Evolutionary conservation across 2,797 vertebrate genomes (phyloP).

Genomic region (Glossophaga mutica): DNA sequence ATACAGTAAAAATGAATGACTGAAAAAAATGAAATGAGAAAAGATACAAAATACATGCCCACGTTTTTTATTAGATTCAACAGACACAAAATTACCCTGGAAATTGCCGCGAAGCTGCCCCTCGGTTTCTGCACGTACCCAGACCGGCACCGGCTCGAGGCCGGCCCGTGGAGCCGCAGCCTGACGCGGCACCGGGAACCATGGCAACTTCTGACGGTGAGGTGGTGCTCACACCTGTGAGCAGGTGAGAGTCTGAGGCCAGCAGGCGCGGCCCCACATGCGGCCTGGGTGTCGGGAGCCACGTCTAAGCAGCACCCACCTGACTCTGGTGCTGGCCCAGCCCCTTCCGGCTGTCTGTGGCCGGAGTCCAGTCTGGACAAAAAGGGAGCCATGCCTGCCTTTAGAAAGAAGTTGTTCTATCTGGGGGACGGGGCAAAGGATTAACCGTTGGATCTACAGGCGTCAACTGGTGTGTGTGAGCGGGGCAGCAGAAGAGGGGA

Average conservation of each 20-base stretch:
- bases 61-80: conserved; percentile 26
- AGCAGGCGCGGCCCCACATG: accelerated
- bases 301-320: accelerated
- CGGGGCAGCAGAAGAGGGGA: neutral
- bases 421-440: accelerated
- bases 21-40: neutral
- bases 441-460: neutral
- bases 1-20: neutral
- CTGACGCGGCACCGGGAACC: accelerated
- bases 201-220: accelerated
- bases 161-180: neutral
- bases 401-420: neutral
- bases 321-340: neutral
- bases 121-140: neutral
- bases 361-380: neutral
- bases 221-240: neutral
- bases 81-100: conserved; percentile 15
- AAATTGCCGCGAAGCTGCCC: neutral
- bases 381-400: neutral
- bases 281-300: no score
- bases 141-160: accelerated
- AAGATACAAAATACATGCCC: neutral
- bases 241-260: neutral
- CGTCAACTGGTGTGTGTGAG: accelerated
- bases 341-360: accelerated